phyloP scores from a whole-genome alignment of 2,888 invertebrate species.

The Ornithoptera alexandrae region DNA sequence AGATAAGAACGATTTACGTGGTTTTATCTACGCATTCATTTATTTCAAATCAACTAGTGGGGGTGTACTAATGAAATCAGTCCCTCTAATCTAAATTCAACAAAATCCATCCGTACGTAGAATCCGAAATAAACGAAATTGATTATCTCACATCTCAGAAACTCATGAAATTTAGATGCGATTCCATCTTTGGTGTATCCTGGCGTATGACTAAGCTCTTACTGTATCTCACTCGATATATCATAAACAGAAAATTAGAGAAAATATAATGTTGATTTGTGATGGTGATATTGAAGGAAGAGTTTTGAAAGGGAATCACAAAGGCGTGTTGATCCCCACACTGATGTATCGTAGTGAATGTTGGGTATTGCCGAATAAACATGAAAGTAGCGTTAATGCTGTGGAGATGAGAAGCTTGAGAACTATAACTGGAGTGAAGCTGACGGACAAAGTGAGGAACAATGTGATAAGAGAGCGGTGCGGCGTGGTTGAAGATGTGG shows the following conservation, averaged over 20 bases:
- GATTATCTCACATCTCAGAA: slow-evolving; percentile 17
- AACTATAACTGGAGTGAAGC: too few relatives aligned
- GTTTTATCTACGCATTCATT: slow-evolving; percentile 25
- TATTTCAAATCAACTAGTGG: slow-evolving; percentile 7
- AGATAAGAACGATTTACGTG: slow-evolving; percentile 44
- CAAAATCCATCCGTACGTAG: not conserved
- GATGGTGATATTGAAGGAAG: too few relatives aligned
- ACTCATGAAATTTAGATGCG: slow-evolving; percentile 26
- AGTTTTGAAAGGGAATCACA: too few relatives aligned
- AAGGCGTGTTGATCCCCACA: too few relatives aligned
- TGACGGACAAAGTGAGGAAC: too few relatives aligned
- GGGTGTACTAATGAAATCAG: slow-evolving; percentile 18
- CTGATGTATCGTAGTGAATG: too few relatives aligned
- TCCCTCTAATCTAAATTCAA: not conserved
- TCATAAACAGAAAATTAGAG: not conserved
- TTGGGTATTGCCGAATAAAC: too few relatives aligned
- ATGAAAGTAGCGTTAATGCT: too few relatives aligned
- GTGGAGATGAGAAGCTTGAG: too few relatives aligned
- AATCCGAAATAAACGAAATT: slow-evolving; percentile 24
- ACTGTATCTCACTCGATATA: not conserved
- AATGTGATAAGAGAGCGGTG: too few relatives aligned
- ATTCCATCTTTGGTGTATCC: slow-evolving; percentile 11
- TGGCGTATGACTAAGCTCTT: slow-evolving; percentile 18
- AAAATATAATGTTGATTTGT: not conserved
- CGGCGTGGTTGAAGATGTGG: too few relatives aligned